Percentiles rank a stretch among this genome's conserved stretches.
Evolutionary conservation across 2,113 vertebrate genomes (phyloP).

Genomic region (Thamnophis sirtalis): DNA sequence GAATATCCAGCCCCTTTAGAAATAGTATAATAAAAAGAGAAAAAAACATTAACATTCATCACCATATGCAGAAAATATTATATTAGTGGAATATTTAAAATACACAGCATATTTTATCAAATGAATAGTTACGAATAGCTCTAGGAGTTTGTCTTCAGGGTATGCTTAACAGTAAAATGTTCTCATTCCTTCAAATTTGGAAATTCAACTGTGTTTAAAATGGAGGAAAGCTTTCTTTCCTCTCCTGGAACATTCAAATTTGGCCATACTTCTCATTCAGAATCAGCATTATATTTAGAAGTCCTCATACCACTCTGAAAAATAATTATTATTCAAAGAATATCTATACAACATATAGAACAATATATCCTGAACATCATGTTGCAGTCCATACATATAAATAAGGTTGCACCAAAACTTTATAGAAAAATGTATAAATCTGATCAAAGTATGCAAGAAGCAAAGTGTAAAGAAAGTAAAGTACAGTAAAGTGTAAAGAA

Average conservation of each 20-base stretch:
- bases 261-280: conserved; percentile 13
- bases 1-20: not conserved
- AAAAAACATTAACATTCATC: not conserved
- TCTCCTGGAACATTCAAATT: conserved; percentile 2
- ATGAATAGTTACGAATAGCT: not conserved
- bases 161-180: not conserved
- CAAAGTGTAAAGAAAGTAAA: too few relatives aligned
- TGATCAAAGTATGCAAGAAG: not conserved
- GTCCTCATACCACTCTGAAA: not conserved
- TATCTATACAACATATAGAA: not conserved
- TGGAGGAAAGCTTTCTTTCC: not conserved
- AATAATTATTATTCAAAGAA: conserved; percentile 3
- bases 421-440: not conserved
- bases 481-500: too few relatives aligned
- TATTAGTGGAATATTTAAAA: too few relatives aligned
- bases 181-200: not conserved
- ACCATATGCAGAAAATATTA: too few relatives aligned
- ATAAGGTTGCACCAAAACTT: not conserved
- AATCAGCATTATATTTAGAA: not conserved
- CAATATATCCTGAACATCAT: not conserved
- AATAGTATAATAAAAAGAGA: not conserved
- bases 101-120: not conserved
- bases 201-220: conserved; percentile 21
- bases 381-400: not conserved
- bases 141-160: not conserved